A percentile compares a stretch with the other conserved stretches of the same genome.
Evolutionary conservation across 2,797 vertebrate species (phyloP).

Genomic region (Smutsia gigantea): DNA sequence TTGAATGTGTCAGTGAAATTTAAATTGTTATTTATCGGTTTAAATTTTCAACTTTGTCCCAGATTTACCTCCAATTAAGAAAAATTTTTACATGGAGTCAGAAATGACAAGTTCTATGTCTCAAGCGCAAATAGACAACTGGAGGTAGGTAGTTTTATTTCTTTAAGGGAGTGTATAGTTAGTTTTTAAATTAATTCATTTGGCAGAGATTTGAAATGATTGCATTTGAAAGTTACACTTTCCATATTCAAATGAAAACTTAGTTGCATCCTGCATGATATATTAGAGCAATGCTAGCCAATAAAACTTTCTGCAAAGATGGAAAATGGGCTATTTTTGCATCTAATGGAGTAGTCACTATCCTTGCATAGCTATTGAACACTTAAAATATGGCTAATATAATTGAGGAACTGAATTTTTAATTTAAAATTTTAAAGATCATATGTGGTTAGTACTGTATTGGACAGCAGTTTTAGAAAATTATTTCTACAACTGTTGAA

Average conservation of each 20-base stretch:
- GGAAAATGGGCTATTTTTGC: neutral
- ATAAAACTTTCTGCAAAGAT: neutral
- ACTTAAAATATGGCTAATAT: neutral
- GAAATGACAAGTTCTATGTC: constrained; percentile 88
- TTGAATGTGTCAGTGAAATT: constrained; percentile 36
- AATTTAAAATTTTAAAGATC: neutral
- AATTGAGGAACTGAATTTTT: neutral
- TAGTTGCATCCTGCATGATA: neutral
- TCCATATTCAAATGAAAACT: neutral
- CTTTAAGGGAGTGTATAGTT: neutral
- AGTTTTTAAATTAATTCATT: neutral
- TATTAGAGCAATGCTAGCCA: neutral
- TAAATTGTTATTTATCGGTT: constrained; percentile 37
- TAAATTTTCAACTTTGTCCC: constrained; percentile 60
- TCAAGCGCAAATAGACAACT: constrained; percentile 88
- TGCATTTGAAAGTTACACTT: neutral
- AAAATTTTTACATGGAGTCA: constrained; percentile 94
- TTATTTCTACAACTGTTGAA: neutral
- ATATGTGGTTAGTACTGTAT: neutral
- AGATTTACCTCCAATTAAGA: constrained; percentile 93
- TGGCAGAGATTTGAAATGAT: neutral
- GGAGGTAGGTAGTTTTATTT: constrained; percentile 89
- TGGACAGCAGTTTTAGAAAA: neutral
- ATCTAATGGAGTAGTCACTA: neutral
- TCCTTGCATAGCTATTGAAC: neutral